Base-by-base conservation (phyloP, 2,888 invertebrate species). In the Pterostichus madidus region DNA sequence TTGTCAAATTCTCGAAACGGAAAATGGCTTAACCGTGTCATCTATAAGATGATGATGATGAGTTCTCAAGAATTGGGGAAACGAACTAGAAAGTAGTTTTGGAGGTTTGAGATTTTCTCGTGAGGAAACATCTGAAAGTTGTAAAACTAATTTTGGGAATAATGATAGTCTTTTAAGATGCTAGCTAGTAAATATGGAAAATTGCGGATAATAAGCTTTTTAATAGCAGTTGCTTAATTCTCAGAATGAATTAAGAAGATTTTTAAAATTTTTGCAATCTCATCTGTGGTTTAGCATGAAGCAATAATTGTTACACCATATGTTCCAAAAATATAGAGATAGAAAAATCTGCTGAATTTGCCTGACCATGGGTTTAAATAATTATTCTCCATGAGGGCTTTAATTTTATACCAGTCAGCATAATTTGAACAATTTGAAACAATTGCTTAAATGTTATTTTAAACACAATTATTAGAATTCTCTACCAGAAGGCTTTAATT, bases 1-100 rank as follows among this genome's bases (percentile, higher is more conserved):
- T 71, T 71, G 44, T 71, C 68, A 71, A 71, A 71, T 71, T 71
- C 68, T 71, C 68, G 68, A 44, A 71, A 71, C 68, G 44, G 39
- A 71, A 71, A 46, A 71, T 11, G 15, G 5, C 10, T 56, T 56
- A 17, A 56, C 52, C 52, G n/a, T 13, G n/a, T 56, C 8, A 15
- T 17, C 24, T 24, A 24, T 24, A 24, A 24, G 24, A 56, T 17
- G n/a, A 56, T 10, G 17, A 44, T 71, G 39, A 71, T 44, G 68
- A 68, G 7, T 71, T 71, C 68, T 71, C 24, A 10, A 44, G 68
- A 64, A 64, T 32, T 13, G 39, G 64, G 31, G 35, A 71, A 71
- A 71, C 44, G n/a, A 17, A 71, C 39, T 71, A 71, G 68, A 71
- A 71, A 71, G 68, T 44, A 10, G 17, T 2, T 15, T 44, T 68